Base-by-base conservation (phyloP, 2,888 invertebrate genomes). In the Nasonovia ribisnigri region DNA sequence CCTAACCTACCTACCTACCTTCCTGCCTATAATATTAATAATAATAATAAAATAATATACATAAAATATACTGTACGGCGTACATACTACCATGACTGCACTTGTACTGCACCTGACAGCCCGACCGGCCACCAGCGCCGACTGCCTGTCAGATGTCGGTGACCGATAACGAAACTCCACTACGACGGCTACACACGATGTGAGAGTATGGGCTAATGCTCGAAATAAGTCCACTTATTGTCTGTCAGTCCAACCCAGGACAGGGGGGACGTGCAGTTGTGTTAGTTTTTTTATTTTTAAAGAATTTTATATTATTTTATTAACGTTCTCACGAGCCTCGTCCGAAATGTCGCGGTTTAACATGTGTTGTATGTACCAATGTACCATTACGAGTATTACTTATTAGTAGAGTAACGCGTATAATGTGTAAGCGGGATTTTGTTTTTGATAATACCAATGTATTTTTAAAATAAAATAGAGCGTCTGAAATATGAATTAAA, bases 81-180 rank as follows among this genome's bases (percentile, higher is more conserved):
- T 86, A 43, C 20, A 48, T 36, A 77, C 77, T 77, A 24, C 77
- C 77, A 77, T 36, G 77, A 77, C 77, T 77, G 77, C 77, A 77
- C 77, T 77, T 77, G 77, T 77, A 77, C 77, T 77, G 77, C 89
- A 93, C 84, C 84, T 84, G 93, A 93, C 93, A 84, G 92, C 48
- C 88, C 10, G 88, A 42, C 54, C 89, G 92, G 88, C 89, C 93
- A 90, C 93, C 93, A 86, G 93, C 84, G 42, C 93, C 43, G 90
- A 92, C 48, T 90, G 93, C 60, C 90, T 90, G 93, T 93, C 93
- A 93, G 93, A 93, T 93, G 86, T 67, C 46, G 48, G 84, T 48
- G 86, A 86, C 90, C 90, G 93, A 93, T 93, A 93, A 90, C 90
- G 84, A 48, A 84, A 92, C 88, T 88, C 43, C 46, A 88, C 86